These are phyloP conservation scores for Tauraco erythrolophus DNA, from an alignment of 2,113 vertebrate species.

Conservation along the genomic window DNA sequence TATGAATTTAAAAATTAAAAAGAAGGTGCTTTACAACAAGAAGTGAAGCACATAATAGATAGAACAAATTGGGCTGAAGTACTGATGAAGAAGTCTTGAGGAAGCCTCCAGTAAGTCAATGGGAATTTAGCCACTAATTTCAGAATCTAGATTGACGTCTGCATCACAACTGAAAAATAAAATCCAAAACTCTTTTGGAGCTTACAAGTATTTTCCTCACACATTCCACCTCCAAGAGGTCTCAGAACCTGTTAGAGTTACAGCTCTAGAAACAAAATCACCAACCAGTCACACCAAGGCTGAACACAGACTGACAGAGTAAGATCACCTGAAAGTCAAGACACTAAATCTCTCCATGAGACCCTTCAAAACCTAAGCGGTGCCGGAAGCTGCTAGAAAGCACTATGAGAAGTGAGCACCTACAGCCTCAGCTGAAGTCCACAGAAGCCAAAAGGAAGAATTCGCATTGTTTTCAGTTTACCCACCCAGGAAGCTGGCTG, in stretches of 20 bases:
- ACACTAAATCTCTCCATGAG: not conserved
- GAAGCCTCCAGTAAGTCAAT: not conserved
- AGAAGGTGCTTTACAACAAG: not conserved
- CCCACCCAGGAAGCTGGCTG: not conserved
- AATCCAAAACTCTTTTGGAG: not conserved
- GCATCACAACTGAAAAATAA: not conserved
- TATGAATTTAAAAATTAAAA: not conserved
- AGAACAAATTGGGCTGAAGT: not conserved
- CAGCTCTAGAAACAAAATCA: not conserved
- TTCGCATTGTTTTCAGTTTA: not conserved
- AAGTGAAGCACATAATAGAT: not conserved
- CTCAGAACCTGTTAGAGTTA: not conserved
- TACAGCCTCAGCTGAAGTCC: not conserved
- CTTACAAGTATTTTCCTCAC: not conserved
- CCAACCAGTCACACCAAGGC: not conserved
- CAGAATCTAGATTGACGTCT: not conserved
- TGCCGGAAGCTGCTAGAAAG: not conserved
- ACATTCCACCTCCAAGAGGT: not conserved
- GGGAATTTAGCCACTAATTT: not conserved
- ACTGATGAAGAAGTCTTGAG: not conserved
- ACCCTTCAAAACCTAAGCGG: not conserved
- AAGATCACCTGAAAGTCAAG: not conserved
- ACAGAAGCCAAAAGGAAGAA: not conserved
- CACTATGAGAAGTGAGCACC: not conserved
- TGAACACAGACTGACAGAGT: not conserved